phyloP scores from a whole-genome alignment of 1,140 invertebrate genomes.

The Bombus sylvicola region DNA sequence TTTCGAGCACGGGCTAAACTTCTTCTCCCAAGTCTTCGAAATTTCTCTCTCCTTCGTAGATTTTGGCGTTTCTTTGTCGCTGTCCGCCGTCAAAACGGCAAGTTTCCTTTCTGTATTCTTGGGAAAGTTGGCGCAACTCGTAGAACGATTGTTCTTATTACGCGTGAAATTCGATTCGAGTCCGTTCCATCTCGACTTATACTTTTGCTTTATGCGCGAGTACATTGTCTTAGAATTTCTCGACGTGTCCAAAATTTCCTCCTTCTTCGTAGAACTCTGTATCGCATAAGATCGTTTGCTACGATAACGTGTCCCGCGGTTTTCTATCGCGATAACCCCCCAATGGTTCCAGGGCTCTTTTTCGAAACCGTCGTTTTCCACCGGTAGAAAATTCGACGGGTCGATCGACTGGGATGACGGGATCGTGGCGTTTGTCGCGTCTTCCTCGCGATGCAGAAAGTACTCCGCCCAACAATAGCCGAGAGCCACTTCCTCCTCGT shows the following conservation, averaged over 20 bases:
- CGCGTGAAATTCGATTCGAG: too few species aligned
- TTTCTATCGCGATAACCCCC: neutral
- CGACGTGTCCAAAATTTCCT: fast-evolving
- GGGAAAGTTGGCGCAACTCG: too few species aligned
- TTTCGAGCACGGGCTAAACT: too few species aligned
- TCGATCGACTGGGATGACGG: too few species aligned
- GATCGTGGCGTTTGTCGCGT: neutral
- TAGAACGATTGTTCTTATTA: too few species aligned
- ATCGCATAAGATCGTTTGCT: neutral
- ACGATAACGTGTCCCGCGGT: fast-evolving
- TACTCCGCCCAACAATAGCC: conserved; percentile 66
- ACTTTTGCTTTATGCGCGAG: too few species aligned
- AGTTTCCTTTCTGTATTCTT: fast-evolving
- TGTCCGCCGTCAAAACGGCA: too few species aligned
- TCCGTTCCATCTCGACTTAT: too few species aligned
- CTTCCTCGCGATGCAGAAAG: conserved; percentile 22
- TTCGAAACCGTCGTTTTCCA: neutral
- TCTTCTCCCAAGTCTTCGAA: too few species aligned
- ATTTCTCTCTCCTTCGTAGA: too few species aligned
- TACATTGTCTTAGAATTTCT: too few species aligned
- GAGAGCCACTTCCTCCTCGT: conserved; percentile 60
- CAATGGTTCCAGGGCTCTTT: neutral
- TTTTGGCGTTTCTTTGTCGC: too few species aligned
- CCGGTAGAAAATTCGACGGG: neutral
- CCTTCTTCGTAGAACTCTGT: neutral